Conservation (phyloP, 2,797 vertebrate species). For the Cyprinella venusta region DNA sequence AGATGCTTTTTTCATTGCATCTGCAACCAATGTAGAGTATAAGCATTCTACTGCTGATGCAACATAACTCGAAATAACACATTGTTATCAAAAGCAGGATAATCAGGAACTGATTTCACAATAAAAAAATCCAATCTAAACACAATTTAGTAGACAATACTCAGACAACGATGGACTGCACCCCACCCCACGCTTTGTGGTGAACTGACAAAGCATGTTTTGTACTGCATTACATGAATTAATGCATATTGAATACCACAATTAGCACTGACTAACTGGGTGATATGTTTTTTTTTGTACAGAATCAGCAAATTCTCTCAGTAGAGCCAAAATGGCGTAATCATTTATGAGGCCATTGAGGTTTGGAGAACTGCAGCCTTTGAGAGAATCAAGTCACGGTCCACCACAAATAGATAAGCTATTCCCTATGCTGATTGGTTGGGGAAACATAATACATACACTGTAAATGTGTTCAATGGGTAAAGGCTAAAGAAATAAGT, state of each 20-base stretch:
- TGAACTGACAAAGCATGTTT: slow-evolving; percentile 29
- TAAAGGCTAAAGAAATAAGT: slow-evolving; percentile 60
- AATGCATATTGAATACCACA: slow-evolving; percentile 25
- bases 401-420: slow-evolving; percentile 63
- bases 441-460: slow-evolving; percentile 78
- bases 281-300: slow-evolving; percentile 31
- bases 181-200: not conserved
- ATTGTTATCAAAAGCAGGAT: not conserved
- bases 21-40: slow-evolving; percentile 2
- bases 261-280: slow-evolving; percentile 20
- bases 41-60: not conserved
- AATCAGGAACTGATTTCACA: slow-evolving; percentile 4
- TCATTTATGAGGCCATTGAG: slow-evolving; percentile 52
- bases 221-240: slow-evolving; percentile 17
- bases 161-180: not conserved
- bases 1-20: slow-evolving; percentile 46
- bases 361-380: slow-evolving; percentile 51
- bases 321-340: slow-evolving; percentile 47
- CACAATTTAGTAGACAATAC: not conserved
- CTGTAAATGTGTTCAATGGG: slow-evolving; percentile 66
- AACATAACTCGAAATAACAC: slow-evolving; percentile 6
- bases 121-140: slow-evolving; percentile 8
- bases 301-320: slow-evolving; percentile 37
- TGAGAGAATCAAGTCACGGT: slow-evolving; percentile 46
- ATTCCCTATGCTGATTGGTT: slow-evolving; percentile 63